These are phyloP conservation scores for Eristalinus sepulchralis DNA, from an alignment of 2,888 invertebrate species.

Conservation along the genomic window DNA sequence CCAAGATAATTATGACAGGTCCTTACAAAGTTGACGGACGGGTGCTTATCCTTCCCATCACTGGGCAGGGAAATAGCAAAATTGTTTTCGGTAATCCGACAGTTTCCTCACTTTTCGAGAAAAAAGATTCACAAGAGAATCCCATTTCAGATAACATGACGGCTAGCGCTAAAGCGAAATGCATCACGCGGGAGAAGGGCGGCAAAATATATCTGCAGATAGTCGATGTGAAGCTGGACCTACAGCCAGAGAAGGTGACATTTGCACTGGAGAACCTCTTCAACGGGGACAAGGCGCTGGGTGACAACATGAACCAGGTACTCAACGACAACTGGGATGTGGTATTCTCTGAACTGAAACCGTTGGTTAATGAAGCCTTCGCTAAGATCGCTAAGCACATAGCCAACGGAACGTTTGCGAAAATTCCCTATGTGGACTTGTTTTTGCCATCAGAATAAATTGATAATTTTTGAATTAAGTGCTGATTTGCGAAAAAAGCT, in stretches of 20 bases:
- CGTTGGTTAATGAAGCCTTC: slow-evolving; percentile 77
- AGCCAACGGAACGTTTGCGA: slow-evolving; percentile 77
- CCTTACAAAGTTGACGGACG: slow-evolving; percentile 55
- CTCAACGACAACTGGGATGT: slow-evolving; percentile 81
- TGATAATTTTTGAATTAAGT: too few relatives aligned
- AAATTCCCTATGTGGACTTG: slow-evolving; percentile 77
- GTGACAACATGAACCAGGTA: slow-evolving; percentile 80
- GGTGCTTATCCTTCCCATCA: slow-evolving; percentile 62
- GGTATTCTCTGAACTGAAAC: slow-evolving; percentile 78
- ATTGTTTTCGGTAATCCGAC: not conserved
- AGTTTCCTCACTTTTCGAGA: too few relatives aligned
- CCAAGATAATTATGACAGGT: slow-evolving; percentile 75
- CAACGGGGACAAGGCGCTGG: slow-evolving; percentile 80
- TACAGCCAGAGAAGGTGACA: slow-evolving; percentile 73
- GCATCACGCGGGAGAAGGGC: slow-evolving; percentile 69
- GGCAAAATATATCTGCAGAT: slow-evolving; percentile 72
- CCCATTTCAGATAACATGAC: slow-evolving; percentile 51
- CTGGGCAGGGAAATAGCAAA: slow-evolving; percentile 44
- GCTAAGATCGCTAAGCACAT: slow-evolving; percentile 77
- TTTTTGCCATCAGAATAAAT: slow-evolving; percentile 72
- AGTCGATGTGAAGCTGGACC: slow-evolving; percentile 64
- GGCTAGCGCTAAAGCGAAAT: slow-evolving; percentile 53
- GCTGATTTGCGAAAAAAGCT: too few relatives aligned
- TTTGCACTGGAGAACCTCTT: slow-evolving; percentile 79
- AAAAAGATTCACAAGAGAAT: not conserved